A percentile compares a stretch with the other conserved stretches of the same genome.
Conservation (phyloP, 2,113 vertebrate species). For the Cavia porcellus region DNA sequence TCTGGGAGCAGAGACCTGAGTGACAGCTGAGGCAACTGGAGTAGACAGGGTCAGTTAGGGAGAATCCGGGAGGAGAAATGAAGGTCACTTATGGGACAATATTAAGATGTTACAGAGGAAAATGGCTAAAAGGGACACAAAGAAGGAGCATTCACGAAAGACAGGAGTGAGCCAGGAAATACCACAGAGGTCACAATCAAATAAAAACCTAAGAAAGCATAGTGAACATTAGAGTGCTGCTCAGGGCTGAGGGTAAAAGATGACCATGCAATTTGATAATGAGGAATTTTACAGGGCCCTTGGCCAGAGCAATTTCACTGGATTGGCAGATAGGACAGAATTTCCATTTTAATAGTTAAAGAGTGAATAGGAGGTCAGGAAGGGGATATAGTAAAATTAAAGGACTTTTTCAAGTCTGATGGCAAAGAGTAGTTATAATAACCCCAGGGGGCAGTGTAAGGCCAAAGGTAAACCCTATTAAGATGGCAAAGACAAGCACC, state of each 20-base stretch:
- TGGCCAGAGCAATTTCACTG: conserved; percentile 12
- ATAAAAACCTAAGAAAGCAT: neutral
- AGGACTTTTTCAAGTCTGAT: neutral
- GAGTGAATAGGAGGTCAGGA: neutral
- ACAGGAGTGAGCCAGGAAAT: neutral
- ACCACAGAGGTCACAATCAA: neutral
- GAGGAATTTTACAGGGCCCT: neutral
- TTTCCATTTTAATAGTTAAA: conserved; percentile 38
- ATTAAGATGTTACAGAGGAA: neutral
- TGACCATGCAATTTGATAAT: neutral
- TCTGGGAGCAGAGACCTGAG: neutral
- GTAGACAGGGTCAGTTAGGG: neutral
- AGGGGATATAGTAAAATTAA: neutral
- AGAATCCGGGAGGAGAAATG: neutral
- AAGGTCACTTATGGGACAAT: neutral
- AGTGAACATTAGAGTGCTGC: neutral
- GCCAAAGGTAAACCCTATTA: neutral
- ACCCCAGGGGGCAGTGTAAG: neutral
- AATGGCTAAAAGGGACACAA: neutral
- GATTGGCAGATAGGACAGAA: neutral
- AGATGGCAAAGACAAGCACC: neutral
- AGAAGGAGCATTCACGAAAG: neutral
- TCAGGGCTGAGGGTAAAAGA: neutral
- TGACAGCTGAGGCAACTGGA: neutral
- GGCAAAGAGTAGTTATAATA: neutral